A percentile compares a stretch with the other conserved stretches of the same genome.
phyloP scores from a whole-genome alignment of 2,113 vertebrate genomes.

The Diphyllodes magnificus region DNA sequence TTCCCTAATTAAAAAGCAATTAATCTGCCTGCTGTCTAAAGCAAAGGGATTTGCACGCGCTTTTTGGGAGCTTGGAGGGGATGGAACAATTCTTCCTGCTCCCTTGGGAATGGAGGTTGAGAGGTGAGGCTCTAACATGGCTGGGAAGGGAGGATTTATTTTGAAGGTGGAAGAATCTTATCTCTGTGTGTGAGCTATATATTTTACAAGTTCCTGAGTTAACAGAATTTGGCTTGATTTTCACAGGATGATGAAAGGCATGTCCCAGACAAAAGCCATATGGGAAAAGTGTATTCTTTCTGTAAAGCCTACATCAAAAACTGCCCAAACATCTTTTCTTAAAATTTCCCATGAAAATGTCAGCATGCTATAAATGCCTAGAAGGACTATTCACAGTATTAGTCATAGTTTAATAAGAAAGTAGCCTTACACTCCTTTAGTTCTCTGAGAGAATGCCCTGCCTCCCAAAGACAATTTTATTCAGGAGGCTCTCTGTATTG shows the following conservation, averaged over 20 bases:
- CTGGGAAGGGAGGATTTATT: background rate
- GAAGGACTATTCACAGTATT: background rate
- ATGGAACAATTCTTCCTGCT: background rate
- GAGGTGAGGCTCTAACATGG: background rate
- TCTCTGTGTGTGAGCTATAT: background rate
- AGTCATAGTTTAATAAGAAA: background rate
- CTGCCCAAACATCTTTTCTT: background rate
- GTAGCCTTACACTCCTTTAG: background rate
- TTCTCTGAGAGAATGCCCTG: background rate
- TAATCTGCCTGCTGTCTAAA: background rate
- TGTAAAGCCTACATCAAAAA: background rate
- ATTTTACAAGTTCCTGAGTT: background rate
- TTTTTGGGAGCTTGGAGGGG: background rate
- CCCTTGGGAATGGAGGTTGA: background rate
- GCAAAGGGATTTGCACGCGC: background rate
- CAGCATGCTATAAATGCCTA: background rate
- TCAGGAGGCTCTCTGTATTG: background rate
- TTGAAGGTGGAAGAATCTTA: background rate
- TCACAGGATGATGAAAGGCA: background rate
- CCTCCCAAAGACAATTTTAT: background rate
- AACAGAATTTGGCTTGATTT: background rate
- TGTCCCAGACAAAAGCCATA: background rate
- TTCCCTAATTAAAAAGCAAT: conserved; percentile 65
- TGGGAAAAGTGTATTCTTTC: background rate
- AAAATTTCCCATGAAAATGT: background rate